Percentiles rank a stretch among this genome's conserved stretches.
phyloP scores from a whole-genome alignment of 64 coral and sea anemone species.

The Pocillopora damicornis region DNA sequence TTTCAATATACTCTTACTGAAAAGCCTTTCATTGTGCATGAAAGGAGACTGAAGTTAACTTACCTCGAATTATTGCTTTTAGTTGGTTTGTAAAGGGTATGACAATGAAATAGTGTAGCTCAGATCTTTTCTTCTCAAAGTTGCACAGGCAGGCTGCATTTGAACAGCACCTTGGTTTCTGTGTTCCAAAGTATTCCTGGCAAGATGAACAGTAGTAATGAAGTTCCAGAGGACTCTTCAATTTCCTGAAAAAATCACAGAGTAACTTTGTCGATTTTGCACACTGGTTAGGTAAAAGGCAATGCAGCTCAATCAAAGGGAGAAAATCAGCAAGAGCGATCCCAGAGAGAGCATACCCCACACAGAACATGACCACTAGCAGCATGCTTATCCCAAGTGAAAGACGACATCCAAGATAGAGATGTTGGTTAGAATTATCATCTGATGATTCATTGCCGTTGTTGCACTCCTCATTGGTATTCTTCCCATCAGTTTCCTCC shows the following conservation, averaged over 20 bases:
- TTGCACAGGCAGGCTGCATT: neutral
- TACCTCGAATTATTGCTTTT: constrained; percentile 6
- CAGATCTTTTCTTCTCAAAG: neutral
- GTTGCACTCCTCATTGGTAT: neutral
- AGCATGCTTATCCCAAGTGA: constrained; percentile 1
- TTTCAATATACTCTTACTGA: too few species aligned
- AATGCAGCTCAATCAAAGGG: constrained; percentile 14
- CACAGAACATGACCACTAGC: constrained; percentile 13
- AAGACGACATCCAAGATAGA: neutral
- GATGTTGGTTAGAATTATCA: neutral
- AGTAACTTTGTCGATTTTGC: constrained; percentile 22
- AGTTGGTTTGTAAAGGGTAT: constrained; percentile 19
- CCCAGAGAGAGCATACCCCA: constrained; percentile 19
- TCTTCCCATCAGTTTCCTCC: neutral
- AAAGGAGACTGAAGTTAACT: neutral
- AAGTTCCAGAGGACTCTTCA: constrained; percentile 6
- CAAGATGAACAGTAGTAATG: constrained; percentile 21
- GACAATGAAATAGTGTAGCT: constrained; percentile 10
- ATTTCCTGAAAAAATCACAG: constrained; percentile 1
- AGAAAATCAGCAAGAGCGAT: constrained; percentile 32
- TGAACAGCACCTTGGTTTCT: neutral
- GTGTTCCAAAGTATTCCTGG: constrained; percentile 16
- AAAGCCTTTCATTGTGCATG: neutral
- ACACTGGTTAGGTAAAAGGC: neutral
- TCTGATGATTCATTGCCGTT: neutral